Conservation (phyloP, 2,888 invertebrate genomes). For the Pediacus dermestoides region DNA sequence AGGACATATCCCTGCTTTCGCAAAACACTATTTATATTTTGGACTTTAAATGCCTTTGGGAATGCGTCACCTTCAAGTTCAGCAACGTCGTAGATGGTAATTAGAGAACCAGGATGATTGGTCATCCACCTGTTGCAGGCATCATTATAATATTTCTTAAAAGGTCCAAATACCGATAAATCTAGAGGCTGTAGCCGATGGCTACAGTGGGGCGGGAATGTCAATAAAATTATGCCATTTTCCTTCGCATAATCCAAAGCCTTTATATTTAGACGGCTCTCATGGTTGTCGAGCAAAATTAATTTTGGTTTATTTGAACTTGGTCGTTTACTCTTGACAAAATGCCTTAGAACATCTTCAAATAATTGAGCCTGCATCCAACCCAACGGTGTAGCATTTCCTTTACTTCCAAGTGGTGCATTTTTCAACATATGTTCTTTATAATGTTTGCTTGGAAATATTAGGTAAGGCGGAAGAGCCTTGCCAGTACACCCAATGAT, state of each 20-base stretch:
- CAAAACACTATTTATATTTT: not conserved
- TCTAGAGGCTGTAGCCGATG: constrained; percentile 8
- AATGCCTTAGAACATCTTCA: too few species aligned
- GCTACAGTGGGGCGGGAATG: constrained; percentile 8
- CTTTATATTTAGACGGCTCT: constrained; percentile 3
- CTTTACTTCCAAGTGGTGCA: constrained; percentile 8
- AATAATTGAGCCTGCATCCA: too few species aligned
- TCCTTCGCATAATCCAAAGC: constrained; percentile 1
- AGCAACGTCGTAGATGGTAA: constrained; percentile 9
- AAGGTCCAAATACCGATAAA: constrained; percentile 7
- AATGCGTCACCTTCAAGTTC: constrained; percentile 6
- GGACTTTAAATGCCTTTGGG: not conserved
- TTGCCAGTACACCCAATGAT: constrained; percentile 10
- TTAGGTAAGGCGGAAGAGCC: constrained; percentile 6
- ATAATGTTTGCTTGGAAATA: constrained; percentile 11
- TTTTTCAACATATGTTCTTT: constrained; percentile 9
- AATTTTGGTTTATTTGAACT: too few species aligned
- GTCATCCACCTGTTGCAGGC: constrained; percentile 1
- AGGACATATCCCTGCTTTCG: constrained; percentile 5
- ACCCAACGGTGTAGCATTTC: constrained; percentile 20
- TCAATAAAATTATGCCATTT: constrained; percentile 8
- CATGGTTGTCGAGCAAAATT: constrained; percentile 4
- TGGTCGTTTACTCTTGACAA: too few species aligned
- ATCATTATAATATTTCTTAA: constrained; percentile 6
- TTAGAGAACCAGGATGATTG: constrained; percentile 3